Evolutionary conservation across 2,888 invertebrate species (phyloP).

Genomic region (Folsomia manolachei): DNA sequence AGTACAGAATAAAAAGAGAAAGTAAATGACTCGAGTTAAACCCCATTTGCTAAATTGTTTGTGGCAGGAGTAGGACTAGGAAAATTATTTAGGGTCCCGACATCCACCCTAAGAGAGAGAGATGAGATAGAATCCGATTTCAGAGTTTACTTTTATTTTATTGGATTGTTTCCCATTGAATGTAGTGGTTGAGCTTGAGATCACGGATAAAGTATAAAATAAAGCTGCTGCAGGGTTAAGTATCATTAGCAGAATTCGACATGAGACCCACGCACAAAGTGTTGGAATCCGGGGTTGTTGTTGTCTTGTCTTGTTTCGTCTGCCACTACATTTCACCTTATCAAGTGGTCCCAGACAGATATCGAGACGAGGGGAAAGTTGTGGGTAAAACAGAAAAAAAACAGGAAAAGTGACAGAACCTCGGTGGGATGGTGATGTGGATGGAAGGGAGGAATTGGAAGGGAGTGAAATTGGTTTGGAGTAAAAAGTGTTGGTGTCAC

Average conservation of each 20-base stretch:
- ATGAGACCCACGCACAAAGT: too few species aligned
- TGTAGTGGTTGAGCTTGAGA: not conserved
- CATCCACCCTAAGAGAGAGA: not conserved
- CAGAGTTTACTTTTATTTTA: not conserved
- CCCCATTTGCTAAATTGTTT: not conserved
- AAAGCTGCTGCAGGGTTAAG: not conserved
- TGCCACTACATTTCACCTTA: not conserved
- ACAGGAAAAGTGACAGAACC: not conserved
- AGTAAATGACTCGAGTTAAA: not conserved
- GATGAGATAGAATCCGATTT: constrained; percentile 4
- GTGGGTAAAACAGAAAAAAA: not conserved
- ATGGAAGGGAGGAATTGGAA: not conserved
- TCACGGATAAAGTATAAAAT: not conserved
- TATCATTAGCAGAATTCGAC: not conserved
- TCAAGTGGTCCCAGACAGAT: not conserved
- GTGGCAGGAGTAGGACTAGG: not conserved
- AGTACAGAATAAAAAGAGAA: not conserved
- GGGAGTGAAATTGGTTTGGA: not conserved
- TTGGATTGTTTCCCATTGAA: not conserved
- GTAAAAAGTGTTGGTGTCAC: constrained; percentile 19
- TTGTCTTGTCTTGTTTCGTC: too few species aligned
- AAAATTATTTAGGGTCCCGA: not conserved
- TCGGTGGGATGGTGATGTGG: too few species aligned
- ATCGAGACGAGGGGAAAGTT: not conserved
- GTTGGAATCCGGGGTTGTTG: too few species aligned